These are phyloP conservation scores for Lampropteryx suffumata DNA, from an alignment of 2,888 invertebrate genomes.

Conservation along the genomic window DNA sequence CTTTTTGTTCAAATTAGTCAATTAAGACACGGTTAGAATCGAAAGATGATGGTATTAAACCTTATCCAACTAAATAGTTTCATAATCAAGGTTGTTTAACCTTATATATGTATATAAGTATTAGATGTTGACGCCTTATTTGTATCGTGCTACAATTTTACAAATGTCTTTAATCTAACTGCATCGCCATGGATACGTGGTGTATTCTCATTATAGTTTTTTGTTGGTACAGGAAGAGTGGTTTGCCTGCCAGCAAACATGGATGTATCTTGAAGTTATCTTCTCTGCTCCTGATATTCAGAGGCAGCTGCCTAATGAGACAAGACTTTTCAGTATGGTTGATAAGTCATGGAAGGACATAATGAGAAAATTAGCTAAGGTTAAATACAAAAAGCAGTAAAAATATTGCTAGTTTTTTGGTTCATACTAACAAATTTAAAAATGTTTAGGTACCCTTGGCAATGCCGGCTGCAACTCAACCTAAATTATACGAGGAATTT, in stretches of 20 bases:
- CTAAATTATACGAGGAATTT: slow-evolving; percentile 86
- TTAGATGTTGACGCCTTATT: too few relatives aligned
- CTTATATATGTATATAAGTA: too few relatives aligned
- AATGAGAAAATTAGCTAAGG: slow-evolving; percentile 91
- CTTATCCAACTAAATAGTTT: too few relatives aligned
- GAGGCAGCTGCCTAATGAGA: slow-evolving; percentile 94
- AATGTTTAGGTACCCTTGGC: slow-evolving; percentile 87
- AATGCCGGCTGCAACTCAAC: slow-evolving; percentile 89
- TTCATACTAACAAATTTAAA: background rate
- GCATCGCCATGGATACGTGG: too few relatives aligned
- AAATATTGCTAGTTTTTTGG: background rate
- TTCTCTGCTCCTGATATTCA: slow-evolving; percentile 97
- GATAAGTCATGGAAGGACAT: slow-evolving; percentile 96
- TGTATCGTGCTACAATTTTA: too few relatives aligned
- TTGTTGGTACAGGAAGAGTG: slow-evolving; percentile 88
- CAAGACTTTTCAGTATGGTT: slow-evolving; percentile 91
- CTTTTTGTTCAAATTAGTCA: too few relatives aligned
- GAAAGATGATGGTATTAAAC: too few relatives aligned
- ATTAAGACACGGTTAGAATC: too few relatives aligned
- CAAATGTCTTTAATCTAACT: too few relatives aligned
- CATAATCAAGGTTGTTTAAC: too few relatives aligned
- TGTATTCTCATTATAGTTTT: too few relatives aligned
- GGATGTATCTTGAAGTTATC: slow-evolving; percentile 97
- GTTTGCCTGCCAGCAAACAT: slow-evolving; percentile 94
- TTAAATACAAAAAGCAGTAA: background rate